Evolutionary conservation across 2,797 vertebrate species (phyloP).

Genomic region (Acanthurus lineatus): DNA sequence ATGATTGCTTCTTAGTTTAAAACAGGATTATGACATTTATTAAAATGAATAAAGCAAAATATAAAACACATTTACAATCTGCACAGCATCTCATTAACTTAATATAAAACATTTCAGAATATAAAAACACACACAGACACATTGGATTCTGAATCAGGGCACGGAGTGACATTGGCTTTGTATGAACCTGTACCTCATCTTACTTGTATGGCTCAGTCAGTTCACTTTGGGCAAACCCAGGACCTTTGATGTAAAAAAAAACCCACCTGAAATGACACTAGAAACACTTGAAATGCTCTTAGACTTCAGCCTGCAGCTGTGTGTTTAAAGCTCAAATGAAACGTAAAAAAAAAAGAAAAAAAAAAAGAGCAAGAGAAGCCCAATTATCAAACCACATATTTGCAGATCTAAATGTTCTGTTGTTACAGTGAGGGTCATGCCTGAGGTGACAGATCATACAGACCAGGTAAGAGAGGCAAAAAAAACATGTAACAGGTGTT

Average conservation of each 20-base stretch:
- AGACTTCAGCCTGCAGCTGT: neutral
- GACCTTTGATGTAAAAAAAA: neutral
- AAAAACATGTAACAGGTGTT: neutral
- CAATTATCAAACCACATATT: conserved; percentile 5
- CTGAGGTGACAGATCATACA: neutral
- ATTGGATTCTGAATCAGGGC: neutral
- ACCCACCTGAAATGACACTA: too few species aligned
- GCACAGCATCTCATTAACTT: conserved; percentile 58
- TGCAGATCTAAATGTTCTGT: neutral
- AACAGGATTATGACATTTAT: conserved; percentile 58
- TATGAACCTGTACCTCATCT: neutral
- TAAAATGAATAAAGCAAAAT: conserved; percentile 47
- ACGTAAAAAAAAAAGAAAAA: neutral
- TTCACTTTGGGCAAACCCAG: neutral
- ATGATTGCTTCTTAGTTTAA: neutral
- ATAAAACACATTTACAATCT: conserved; percentile 49
- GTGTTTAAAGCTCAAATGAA: conserved; percentile 1
- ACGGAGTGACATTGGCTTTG: too few species aligned
- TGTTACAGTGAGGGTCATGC: neutral
- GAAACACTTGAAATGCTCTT: too few species aligned
- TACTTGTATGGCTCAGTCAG: neutral
- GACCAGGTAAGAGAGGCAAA: neutral
- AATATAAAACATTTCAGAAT: conserved; percentile 44
- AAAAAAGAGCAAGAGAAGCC: neutral
- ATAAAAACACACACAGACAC: conserved; percentile 30